Evolutionary conservation across 2,113 vertebrate species (phyloP).

Genomic region (Notiomystis cincta): DNA sequence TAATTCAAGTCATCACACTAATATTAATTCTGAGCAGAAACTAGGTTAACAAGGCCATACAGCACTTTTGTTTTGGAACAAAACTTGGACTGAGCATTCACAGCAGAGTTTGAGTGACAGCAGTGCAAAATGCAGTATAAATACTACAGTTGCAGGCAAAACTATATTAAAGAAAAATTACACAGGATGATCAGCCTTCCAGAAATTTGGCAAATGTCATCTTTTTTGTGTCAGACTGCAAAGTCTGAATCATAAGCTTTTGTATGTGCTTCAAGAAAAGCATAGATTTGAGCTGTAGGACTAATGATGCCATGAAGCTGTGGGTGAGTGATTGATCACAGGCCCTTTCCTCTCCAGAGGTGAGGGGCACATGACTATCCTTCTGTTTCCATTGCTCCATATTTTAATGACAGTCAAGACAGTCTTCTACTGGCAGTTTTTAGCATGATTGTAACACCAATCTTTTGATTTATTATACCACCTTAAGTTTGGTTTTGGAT

Average conservation of each 20-base stretch:
- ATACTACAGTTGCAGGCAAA: background rate
- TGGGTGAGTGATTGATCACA: accelerated
- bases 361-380: background rate
- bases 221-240: background rate
- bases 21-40: conserved; percentile 31
- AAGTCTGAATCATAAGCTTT: background rate
- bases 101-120: background rate
- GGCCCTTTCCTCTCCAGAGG: background rate
- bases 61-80: background rate
- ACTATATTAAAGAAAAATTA: background rate
- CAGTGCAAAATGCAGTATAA: background rate
- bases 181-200: background rate
- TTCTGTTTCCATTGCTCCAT: background rate
- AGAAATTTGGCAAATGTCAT: background rate
- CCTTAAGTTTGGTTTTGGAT: accelerated
- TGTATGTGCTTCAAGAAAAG: background rate
- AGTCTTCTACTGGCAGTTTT: background rate
- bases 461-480: background rate
- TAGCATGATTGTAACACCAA: background rate
- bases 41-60: conserved; percentile 9
- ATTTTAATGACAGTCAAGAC: background rate
- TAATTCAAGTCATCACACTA: background rate
- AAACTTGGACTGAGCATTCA: background rate
- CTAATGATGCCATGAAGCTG: background rate
- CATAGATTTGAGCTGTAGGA: background rate